These are phyloP conservation scores for Azemiops feae DNA, from an alignment of 2,113 vertebrate genomes.

Conservation along the genomic window DNA sequence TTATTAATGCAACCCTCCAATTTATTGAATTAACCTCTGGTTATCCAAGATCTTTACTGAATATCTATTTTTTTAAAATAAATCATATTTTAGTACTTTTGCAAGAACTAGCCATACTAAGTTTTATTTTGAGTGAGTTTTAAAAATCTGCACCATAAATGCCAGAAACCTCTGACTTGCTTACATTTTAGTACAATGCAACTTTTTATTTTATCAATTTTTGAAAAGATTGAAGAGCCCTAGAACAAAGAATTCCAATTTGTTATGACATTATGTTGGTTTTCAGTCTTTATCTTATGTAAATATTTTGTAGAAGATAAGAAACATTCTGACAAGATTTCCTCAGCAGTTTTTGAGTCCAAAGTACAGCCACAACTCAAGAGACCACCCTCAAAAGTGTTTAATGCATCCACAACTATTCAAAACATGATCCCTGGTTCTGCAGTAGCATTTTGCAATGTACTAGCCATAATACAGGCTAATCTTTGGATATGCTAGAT, in stretches of 20 bases:
- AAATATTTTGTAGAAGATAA: not conserved
- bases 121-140: not conserved
- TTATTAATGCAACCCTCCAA: not conserved
- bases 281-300: not conserved
- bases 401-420: fast-evolving
- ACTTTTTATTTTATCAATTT: not conserved
- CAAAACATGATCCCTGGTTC: not conserved
- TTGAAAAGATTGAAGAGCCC: not conserved
- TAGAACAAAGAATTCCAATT: not conserved
- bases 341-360: not conserved
- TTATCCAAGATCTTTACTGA: not conserved
- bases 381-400: not conserved
- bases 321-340: not conserved
- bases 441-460: not conserved
- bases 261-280: not conserved
- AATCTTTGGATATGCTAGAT: not conserved
- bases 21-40: not conserved
- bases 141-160: not conserved
- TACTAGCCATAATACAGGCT: not conserved
- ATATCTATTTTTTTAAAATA: not conserved
- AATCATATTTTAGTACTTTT: not conserved
- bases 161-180: not conserved
- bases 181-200: not conserved
- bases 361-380: not conserved
- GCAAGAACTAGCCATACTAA: not conserved